Conservation (phyloP, 1,140 invertebrate species). For the Drosophila athabasca region DNA sequence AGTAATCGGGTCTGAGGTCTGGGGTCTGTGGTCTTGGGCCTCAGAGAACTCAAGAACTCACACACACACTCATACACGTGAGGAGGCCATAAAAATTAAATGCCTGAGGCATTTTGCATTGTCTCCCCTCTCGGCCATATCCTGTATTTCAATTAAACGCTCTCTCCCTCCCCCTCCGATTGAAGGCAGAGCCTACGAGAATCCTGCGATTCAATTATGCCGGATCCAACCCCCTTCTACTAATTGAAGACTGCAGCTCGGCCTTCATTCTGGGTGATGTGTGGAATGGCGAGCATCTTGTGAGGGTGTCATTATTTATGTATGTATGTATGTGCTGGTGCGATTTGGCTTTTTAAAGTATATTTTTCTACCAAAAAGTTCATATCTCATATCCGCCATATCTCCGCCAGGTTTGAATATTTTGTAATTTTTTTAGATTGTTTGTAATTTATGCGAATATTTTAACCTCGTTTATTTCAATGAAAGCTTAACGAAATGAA, state of each 20-base stretch:
- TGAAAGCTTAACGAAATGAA: too few relatives aligned
- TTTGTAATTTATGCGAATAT: too few relatives aligned
- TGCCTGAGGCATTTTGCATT: conserved; percentile 15
- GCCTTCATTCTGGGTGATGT: conserved; percentile 9
- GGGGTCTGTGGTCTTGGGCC: conserved; percentile 15
- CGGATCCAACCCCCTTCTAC: conserved; percentile 23
- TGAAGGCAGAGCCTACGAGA: conserved; percentile 27
- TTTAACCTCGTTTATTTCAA: too few relatives aligned
- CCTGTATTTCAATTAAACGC: conserved; percentile 40
- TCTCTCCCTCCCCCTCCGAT: conserved; percentile 14
- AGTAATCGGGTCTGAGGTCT: conserved; percentile 39
- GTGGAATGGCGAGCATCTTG: conserved; percentile 6
- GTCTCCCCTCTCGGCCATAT: conserved; percentile 20
- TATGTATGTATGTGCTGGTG: conserved; percentile 28
- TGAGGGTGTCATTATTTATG: conserved; percentile 44
- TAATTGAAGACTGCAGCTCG: conserved; percentile 37
- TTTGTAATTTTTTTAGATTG: too few relatives aligned
- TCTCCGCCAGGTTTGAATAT: too few relatives aligned
- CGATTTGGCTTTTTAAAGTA: conserved; percentile 44
- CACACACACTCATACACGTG: conserved; percentile 12
- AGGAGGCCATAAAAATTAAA: conserved; percentile 42
- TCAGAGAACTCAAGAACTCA: conserved; percentile 17
- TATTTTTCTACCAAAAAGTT: too few relatives aligned
- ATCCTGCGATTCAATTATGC: conserved; percentile 47
- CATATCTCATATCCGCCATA: too few relatives aligned